These are phyloP conservation scores for Morelia viridis DNA, from an alignment of 2,797 vertebrate species.

Conservation along the genomic window DNA sequence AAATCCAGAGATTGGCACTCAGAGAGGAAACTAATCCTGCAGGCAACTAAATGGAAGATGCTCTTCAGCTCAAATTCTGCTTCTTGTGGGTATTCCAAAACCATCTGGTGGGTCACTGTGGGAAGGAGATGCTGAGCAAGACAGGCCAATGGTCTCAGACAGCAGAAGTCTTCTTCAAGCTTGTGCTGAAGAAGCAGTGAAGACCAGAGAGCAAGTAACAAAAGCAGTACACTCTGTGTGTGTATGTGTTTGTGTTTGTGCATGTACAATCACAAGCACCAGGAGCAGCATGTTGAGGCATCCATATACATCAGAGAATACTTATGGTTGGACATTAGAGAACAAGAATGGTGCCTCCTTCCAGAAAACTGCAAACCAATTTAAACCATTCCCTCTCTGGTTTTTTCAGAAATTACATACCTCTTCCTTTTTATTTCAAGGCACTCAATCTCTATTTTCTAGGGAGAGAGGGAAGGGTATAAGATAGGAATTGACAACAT, in stretches of 20 bases:
- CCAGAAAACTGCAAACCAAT: neutral
- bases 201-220: too few species aligned
- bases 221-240: too few species aligned
- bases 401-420: too few species aligned
- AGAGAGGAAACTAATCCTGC: neutral
- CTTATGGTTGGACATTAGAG: neutral
- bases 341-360: neutral
- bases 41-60: neutral
- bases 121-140: neutral
- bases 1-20: neutral
- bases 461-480: too few species aligned
- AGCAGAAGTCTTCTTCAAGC: too few species aligned
- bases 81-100: neutral
- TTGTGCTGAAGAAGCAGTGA: too few species aligned
- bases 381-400: neutral
- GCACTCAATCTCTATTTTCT: too few species aligned
- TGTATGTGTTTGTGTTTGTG: too few species aligned
- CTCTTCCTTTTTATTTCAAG: too few species aligned
- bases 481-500: too few species aligned
- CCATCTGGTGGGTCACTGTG: neutral
- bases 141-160: too few species aligned
- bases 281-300: neutral
- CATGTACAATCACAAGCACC: neutral
- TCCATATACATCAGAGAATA: neutral
- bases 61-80: neutral